phyloP scores from a whole-genome alignment of 2,797 vertebrate genomes.

The Tokudaia muenninki region DNA sequence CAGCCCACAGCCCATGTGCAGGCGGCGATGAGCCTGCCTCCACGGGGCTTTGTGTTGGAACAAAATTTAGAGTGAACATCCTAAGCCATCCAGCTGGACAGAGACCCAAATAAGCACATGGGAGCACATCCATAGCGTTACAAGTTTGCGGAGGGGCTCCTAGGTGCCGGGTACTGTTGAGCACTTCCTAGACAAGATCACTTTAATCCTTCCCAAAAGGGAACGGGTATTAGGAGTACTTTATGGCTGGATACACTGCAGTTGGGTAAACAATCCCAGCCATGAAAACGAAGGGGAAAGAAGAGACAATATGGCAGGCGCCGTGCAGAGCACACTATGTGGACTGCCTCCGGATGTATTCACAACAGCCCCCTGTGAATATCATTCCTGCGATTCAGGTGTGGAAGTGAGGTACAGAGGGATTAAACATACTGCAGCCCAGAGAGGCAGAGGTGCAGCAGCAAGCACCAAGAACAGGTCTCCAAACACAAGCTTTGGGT shows the following conservation, averaged over 20 bases:
- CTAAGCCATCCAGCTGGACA: not conserved
- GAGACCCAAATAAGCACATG: not conserved
- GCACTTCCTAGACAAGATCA: not conserved
- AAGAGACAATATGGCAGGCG: not conserved
- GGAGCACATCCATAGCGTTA: not conserved
- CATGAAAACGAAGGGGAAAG: not conserved
- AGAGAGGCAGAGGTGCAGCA: not conserved
- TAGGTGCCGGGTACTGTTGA: not conserved
- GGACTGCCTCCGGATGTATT: not conserved
- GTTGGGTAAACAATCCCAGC: not conserved
- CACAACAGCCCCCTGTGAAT: not conserved
- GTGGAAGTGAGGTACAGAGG: not conserved
- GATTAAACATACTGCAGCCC: not conserved
- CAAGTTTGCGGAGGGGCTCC: not conserved
- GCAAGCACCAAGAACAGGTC: not conserved
- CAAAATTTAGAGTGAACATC: not conserved
- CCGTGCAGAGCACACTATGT: fast-evolving
- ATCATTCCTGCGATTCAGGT: not conserved
- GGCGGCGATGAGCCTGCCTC: fast-evolving
- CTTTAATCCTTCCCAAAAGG: not conserved
- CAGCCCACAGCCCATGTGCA: not conserved
- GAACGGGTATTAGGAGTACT: not conserved
- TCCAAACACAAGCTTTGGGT: not conserved
- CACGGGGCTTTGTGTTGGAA: not conserved
- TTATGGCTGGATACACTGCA: not conserved